Evolutionary conservation across 1,140 invertebrate species (phyloP).

Genomic region (Hydropsyche tenuis): DNA sequence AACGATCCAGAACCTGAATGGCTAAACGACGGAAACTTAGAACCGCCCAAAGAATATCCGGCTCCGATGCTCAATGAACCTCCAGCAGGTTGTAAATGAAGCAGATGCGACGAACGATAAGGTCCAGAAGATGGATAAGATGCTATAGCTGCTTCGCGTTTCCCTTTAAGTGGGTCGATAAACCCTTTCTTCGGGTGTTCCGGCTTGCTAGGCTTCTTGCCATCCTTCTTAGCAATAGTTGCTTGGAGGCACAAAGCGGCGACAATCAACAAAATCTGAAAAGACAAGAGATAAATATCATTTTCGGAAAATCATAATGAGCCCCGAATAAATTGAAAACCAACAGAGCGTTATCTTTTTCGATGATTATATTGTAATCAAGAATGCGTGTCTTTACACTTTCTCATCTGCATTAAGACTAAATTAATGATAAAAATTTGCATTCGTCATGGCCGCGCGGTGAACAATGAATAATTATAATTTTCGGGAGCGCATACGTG

Average conservation of each 20-base stretch:
- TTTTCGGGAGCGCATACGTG: conserved; percentile 17
- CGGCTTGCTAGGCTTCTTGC: conserved; percentile 31
- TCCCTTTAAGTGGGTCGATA: conserved; percentile 37
- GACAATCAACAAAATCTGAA: conserved; percentile 30
- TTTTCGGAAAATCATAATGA: not conserved
- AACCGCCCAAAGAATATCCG: conserved; percentile 40
- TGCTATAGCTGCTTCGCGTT: conserved; percentile 40
- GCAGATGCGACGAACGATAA: conserved; percentile 29
- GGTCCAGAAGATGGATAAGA: conserved; percentile 35
- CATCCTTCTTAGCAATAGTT: conserved; percentile 36
- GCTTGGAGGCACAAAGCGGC: conserved; percentile 31
- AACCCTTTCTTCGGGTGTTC: conserved; percentile 36
- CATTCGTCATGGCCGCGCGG: not conserved
- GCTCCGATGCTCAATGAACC: conserved; percentile 45
- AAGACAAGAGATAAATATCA: conserved; percentile 17
- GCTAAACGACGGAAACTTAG: conserved; percentile 29
- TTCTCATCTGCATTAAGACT: not conserved
- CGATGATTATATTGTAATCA: not conserved
- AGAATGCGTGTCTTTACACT: conserved; percentile 10
- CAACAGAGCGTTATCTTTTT: not conserved
- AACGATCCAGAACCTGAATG: not conserved
- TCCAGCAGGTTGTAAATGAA: conserved; percentile 39
- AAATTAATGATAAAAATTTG: not conserved
- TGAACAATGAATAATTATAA: conserved; percentile 17
- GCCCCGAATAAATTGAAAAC: not conserved